Conservation (phyloP, 2,113 vertebrate species). For the Sakesphorus luctuosus region DNA sequence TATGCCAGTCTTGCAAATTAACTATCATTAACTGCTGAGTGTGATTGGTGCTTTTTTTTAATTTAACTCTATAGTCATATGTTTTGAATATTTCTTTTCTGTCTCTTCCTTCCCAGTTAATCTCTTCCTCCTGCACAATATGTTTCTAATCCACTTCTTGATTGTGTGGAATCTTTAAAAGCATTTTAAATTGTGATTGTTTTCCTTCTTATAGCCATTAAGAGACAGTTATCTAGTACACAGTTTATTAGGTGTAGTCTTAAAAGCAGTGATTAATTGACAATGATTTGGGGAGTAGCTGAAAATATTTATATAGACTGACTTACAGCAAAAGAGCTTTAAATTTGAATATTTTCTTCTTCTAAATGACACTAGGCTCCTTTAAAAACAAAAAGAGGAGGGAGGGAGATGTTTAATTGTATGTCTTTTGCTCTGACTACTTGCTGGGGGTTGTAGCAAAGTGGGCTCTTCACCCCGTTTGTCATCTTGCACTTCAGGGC, state of each 20-base stretch:
- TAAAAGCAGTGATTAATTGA: not conserved
- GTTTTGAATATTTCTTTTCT: not conserved
- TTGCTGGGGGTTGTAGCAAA: not conserved
- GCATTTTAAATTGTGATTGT: not conserved
- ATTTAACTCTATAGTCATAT: not conserved
- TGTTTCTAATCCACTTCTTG: not conserved
- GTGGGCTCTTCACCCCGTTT: not conserved
- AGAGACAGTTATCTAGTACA: not conserved
- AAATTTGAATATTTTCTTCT: not conserved
- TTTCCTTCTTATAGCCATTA: not conserved
- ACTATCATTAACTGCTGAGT: not conserved
- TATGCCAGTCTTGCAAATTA: not conserved
- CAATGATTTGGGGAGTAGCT: not conserved
- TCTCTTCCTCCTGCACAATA: not conserved
- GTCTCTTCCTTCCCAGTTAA: not conserved
- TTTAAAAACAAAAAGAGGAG: not conserved
- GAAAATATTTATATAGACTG: not conserved
- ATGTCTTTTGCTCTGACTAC: not conserved
- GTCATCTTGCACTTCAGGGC: not conserved
- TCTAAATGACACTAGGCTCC: not conserved
- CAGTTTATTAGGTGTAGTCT: not conserved
- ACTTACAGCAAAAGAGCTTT: not conserved
- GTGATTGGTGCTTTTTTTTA: not conserved
- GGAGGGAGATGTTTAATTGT: not conserved
- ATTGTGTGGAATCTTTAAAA: not conserved